Percentiles rank a stretch among this genome's conserved stretches.
These are phyloP conservation scores for Vulpes ferrilata DNA, from an alignment of 2,113 vertebrate species.

Conservation along the genomic window DNA sequence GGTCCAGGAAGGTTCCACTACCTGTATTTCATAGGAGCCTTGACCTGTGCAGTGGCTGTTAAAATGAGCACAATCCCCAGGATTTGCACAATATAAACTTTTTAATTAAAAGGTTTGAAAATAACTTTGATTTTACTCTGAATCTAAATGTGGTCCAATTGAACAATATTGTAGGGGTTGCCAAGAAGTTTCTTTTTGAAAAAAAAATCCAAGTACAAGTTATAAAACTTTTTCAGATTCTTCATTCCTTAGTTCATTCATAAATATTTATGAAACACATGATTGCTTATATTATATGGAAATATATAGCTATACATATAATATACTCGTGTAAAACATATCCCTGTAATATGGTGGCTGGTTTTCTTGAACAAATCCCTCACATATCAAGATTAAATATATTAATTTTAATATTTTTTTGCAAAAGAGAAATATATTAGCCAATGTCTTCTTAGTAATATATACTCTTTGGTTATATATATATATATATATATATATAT, in stretches of 20 bases:
- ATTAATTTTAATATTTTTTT: not conserved
- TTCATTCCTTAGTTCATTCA: not conserved
- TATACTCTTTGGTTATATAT: not conserved
- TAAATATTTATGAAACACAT: not conserved
- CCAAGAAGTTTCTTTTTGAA: not conserved
- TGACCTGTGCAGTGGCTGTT: not conserved
- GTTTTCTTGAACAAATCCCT: not conserved
- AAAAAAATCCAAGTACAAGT: not conserved
- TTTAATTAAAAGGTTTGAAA: not conserved
- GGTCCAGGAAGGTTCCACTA: not conserved
- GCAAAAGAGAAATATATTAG: not conserved
- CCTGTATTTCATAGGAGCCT: not conserved
- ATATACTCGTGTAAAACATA: not conserved
- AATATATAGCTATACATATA: not conserved
- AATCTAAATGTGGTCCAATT: not conserved
- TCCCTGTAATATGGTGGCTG: not conserved
- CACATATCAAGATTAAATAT: not conserved
- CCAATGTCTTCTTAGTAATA: not conserved
- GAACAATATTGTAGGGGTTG: not conserved
- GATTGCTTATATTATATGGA: not conserved
- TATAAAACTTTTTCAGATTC: not conserved
- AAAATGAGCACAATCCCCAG: not conserved
- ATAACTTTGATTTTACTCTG: not conserved
- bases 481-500: not conserved
- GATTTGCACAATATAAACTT: no score